Evolutionary conservation across 2,797 vertebrate genomes (phyloP), one percentile per base, ranked within the genome.

Genomic region (Anguilla obscura): DNA sequence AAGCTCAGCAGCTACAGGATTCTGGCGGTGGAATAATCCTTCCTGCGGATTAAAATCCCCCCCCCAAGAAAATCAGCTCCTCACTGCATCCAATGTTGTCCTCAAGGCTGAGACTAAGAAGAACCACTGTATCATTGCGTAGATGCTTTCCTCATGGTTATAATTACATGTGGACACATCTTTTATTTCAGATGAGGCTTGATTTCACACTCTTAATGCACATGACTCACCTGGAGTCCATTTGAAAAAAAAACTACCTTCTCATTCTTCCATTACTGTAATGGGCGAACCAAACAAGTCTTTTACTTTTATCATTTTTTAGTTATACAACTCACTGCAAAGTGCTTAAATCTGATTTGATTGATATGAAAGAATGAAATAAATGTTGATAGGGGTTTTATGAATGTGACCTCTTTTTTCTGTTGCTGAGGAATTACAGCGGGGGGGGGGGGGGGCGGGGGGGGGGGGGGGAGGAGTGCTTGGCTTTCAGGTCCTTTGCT

Each of bases 21-120:
- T 76, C 33, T 76, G 30, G 18, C 48, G 2, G 30, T 54, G 6
- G 27, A 83, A 56, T 87, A 87, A 84, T 84, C 45, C 80, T 71
- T 84, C 69, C 56, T 63, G n/a, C 27, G 71, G 80, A 87, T 84
- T 87, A 54, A 84, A 66, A 52, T 56, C 52, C 33, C 33, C 24
- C 54, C 45, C 3, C 45, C 36, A n/a, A 84, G 40, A 69, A 83
- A 69, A 82, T 87, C 58, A 60, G 54, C 40, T 87, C 76, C 24
- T 66, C 79, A 21, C 18, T 30, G 52, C 56, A 48, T 7, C 40
- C 45, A 21, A 80, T 16, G 40, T 80, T 40, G 21, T 4, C 36
- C 1, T 4, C 12, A 14, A 76, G 71, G 71, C 4, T 30, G 71
- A 33, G 30, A 33, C 66, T 30, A 9, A 71, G 66, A 63, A 18